These are phyloP conservation scores for Bubo blakistoni DNA, from an alignment of 2,113 vertebrate species.

Conservation along the genomic window DNA sequence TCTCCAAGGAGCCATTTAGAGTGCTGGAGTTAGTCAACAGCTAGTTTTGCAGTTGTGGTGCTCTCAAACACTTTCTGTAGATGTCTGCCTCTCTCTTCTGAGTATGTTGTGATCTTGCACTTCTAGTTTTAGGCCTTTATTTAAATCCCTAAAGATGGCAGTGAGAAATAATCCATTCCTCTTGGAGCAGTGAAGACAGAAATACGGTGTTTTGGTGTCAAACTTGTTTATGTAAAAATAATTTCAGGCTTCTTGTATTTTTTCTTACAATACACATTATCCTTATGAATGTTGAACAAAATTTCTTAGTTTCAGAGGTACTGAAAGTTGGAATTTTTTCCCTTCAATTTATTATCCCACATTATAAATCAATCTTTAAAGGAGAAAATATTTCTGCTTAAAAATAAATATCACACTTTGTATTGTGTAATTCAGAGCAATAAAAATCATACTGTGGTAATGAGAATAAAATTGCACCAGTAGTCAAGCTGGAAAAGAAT, in stretches of 20 bases:
- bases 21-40: neutral
- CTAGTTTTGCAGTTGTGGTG: neutral
- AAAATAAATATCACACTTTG: neutral
- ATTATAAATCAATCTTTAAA: conserved; percentile 5
- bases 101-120: neutral
- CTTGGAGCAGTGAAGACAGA: neutral
- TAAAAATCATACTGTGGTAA: neutral
- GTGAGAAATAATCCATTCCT: neutral
- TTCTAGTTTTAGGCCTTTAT: neutral
- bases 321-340: neutral
- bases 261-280: neutral
- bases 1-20: neutral
- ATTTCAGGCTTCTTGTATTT: neutral
- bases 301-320: neutral
- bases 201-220: neutral
- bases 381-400: neutral
- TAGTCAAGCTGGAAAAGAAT: neutral
- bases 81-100: neutral
- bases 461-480: conserved; percentile 23
- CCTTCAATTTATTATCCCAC: neutral
- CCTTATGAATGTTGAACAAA: neutral
- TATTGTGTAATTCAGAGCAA: conserved; percentile 24
- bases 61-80: neutral
- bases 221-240: neutral
- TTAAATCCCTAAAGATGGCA: neutral